Percentiles rank a stretch among this genome's conserved stretches.
These are phyloP conservation scores for Crepidodera aurea DNA, from an alignment of 2,888 invertebrate genomes.

Conservation along the genomic window DNA sequence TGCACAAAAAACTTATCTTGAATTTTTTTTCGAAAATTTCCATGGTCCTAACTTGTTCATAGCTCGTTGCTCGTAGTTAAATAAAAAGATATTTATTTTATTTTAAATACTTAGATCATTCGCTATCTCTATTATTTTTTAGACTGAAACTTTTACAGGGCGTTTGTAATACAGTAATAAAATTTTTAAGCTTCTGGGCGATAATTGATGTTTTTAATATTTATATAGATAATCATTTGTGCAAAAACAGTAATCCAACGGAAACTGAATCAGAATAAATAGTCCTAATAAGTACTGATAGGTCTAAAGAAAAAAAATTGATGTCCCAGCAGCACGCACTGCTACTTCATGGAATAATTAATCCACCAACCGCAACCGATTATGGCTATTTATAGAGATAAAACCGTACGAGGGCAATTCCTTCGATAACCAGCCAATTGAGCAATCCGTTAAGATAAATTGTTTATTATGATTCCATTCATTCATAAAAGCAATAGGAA, in stretches of 20 bases:
- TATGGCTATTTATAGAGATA: slow-evolving; percentile 20
- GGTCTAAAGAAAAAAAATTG: background rate
- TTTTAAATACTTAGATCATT: too few relatives aligned
- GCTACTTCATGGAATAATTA: slow-evolving; percentile 19
- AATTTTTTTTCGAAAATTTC: too few relatives aligned
- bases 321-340: background rate
- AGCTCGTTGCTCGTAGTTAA: too few relatives aligned
- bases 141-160: too few relatives aligned
- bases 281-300: background rate
- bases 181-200: too few relatives aligned
- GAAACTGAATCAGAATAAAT: background rate
- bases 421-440: slow-evolving; percentile 15
- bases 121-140: too few relatives aligned
- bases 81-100: too few relatives aligned
- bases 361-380: background rate
- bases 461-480: slow-evolving; percentile 1
- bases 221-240: too few relatives aligned
- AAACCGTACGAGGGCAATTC: slow-evolving; percentile 19
- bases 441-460: slow-evolving; percentile 22
- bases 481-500: slow-evolving; percentile 1
- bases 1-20: too few relatives aligned
- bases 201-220: too few relatives aligned
- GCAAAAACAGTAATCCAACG: background rate
- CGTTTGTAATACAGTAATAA: too few relatives aligned
- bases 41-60: too few relatives aligned